Base-by-base conservation (phyloP, 1,140 invertebrate species). In the Brachionus sp. region DNA sequence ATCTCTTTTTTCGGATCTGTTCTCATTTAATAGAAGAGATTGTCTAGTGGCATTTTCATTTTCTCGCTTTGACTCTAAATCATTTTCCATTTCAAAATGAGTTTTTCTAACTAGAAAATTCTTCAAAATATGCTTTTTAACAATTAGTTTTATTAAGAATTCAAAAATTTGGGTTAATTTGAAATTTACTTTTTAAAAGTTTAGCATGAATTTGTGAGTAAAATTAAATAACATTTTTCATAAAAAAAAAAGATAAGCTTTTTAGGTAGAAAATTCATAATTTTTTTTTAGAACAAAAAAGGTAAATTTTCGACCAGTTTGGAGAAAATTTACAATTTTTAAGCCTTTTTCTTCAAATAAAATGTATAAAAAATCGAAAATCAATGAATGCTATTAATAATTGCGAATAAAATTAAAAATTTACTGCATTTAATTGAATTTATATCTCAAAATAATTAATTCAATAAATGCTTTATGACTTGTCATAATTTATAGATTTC, bases 11-110 rank as follows among this genome's bases (percentile, higher is more conserved):
- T 70, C 16, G 6, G 9, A 39, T 0, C 23, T 19, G 44, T 46
- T 75, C 25, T 75, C 42, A 75, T 75, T 25, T 75, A 75, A 25
- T 29, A 29, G 29, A 19, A 75, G 42, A 46, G 19, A 46, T 75
- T 75, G 39, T 75, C 70, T 75, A 42, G 42, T 75, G 42, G 70
- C 39, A 75, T 75, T 75, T 75, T 75, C 70, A 39, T 39, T 70
- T 39, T 70, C 66, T 70, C 37, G 35, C 37, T 70, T 70, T 70
- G 37, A 70, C 37, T 13, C 66, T 70, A 70, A 39, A 16, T 70
- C 35, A 39, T 70, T 70, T 70, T 39, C 66, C 66, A 70, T 70
- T 70, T 37, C 35, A 70, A 16, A 16, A 39, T 70, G 19, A 19
- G 19, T 16, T 57, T 19, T 6, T 57, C 50, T 57, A 57, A 57